Evolutionary conservation across 2,888 invertebrate genomes (phyloP), one percentile per base, ranked within the genome.

Genomic region (Rhopalosiphum nymphaeae): DNA sequence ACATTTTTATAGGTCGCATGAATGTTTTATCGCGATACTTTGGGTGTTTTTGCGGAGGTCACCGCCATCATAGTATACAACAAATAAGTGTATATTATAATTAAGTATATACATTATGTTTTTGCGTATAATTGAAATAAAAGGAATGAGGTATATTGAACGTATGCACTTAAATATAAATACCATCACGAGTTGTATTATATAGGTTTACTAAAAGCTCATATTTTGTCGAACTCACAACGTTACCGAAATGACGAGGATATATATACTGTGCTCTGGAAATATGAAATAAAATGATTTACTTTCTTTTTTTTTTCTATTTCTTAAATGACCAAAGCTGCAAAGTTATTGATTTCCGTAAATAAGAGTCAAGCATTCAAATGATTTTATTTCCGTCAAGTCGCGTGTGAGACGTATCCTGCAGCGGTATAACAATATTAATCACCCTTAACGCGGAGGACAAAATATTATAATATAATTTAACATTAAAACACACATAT

Each of bases 1-100:
- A 67, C n/a, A 36, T 67, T n/a, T 46, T 46, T 90, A n/a, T 91
- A 36, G 46, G 78, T 91, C 78, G 49, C 36, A 89, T 78, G 78
- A 78, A 91, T 49, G 49, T 91, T 91, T 78, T 91, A 91, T 78
- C 91, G 13, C 78, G 25, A 61, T 26, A 44, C 7, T 46, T 46
- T 25, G 2, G 44, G 29, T 46, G 21, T 91, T 78, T 78, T 21
- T 9, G n/a, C 78, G 5, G 49, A 44, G 91, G 91, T 91, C 49
- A n/a, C 49, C 49, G 9, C 36, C 44, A 61, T 61, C 86, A 44
- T 85, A 44, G 26, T 42, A 86, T 13, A 86, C 86, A 44, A 86
- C 46, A n/a, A 78, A 78, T 9, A 78, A 78, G 21, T 36, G 21
- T 78, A 78, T 21, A 78, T 78, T 21, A 78, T 21, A 16, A 78